These are phyloP conservation scores for Leuciscus waleckii DNA, from an alignment of 2,797 vertebrate genomes.

Conservation along the genomic window DNA sequence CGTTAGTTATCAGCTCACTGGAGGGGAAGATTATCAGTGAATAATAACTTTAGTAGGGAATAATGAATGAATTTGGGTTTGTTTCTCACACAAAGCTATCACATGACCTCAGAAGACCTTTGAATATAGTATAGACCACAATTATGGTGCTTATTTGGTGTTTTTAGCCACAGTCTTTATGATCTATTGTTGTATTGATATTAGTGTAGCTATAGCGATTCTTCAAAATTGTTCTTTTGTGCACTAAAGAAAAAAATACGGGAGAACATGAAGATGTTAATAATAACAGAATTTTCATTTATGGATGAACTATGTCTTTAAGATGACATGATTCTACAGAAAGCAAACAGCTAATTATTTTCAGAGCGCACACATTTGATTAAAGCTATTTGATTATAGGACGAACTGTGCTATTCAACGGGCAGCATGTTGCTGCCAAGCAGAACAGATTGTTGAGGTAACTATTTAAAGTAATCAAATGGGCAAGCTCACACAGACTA, in stretches of 20 bases:
- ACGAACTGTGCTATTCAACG: background rate
- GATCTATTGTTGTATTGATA: background rate
- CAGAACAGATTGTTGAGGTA: constrained; percentile 23
- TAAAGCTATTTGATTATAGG: background rate
- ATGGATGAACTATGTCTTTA: background rate
- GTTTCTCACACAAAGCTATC: background rate
- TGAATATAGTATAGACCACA: background rate
- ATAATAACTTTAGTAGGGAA: background rate
- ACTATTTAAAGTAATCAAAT: constrained; percentile 40
- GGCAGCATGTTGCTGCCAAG: constrained; percentile 16
- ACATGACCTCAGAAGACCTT: background rate
- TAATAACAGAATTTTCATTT: background rate
- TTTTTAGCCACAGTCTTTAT: background rate
- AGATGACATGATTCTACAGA: background rate
- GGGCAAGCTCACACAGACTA: constrained; percentile 9
- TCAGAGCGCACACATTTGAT: background rate
- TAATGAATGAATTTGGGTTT: background rate
- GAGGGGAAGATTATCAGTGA: constrained; percentile 8
- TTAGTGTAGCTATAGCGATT: background rate
- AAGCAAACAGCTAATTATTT: constrained; percentile 1
- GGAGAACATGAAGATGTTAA: background rate
- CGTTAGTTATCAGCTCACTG: background rate
- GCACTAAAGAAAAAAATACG: background rate
- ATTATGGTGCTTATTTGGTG: background rate
- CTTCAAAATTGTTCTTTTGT: background rate